Base-by-base conservation (phyloP, 2,113 vertebrate species). In the Trematocara zebra region DNA sequence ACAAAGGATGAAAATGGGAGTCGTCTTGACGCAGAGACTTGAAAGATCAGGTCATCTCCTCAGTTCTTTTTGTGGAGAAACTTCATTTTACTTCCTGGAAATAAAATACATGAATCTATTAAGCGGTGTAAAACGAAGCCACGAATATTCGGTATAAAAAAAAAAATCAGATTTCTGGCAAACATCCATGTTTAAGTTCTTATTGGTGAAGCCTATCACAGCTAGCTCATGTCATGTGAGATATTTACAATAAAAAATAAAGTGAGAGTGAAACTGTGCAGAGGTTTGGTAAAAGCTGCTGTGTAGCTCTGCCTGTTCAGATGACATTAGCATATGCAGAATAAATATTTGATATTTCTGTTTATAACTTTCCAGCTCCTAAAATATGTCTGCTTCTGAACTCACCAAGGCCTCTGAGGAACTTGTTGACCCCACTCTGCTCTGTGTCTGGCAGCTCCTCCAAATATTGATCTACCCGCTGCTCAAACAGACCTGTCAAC, bases 31-130 rank as follows among this genome's bases (percentile, higher is more conserved):
- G 87, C 69, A 83, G 56, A 80, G 69, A 79, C 64, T 80, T 52
- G 87, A 82, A 86, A 83, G 85, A 82, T 93, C 80, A 81, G 6
- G 69, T 61, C 86, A 26, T 80, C 78, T 53, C 53, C 69, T 97
- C 95, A 99, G 96, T 97, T 99, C 97, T 99, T 99, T 97, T 99
- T 99, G 95, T 99, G 98, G 82, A 99, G 98, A 92, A 99, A 99
- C 95, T 98, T 99, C 98, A 99, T 99, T 96, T 99, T 99, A 95
- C 97, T 99, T 91, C 98, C 98, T 99, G 91, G n/a, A 92, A 94
- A 92, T 3, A 83, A 9, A 59, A 9, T 11, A 81, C 78, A 84
- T 57, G 90, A 74, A 87, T 26, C 2, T 2, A 52, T 87, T 81
- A 83, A 67, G 57, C 26, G 5, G 11, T 74, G 20, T 28, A 33